Evolutionary conservation across 2,888 invertebrate species (phyloP).

Genomic region (Amiota mariae): DNA sequence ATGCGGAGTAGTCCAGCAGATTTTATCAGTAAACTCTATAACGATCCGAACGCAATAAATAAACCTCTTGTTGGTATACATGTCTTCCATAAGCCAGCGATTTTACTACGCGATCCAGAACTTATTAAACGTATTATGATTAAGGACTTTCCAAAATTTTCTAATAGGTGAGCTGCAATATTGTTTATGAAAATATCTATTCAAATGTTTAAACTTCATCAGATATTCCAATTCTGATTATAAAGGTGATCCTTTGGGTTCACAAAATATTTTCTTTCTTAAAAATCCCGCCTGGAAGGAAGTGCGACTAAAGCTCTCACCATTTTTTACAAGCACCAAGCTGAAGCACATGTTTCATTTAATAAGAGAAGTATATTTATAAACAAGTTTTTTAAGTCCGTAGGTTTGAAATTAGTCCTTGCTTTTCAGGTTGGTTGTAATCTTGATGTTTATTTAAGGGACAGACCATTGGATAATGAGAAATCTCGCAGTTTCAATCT

Average conservation of each 20-base stretch:
- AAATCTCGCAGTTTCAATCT: constrained; percentile 53
- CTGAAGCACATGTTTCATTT: constrained; percentile 71
- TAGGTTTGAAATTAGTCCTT: not conserved
- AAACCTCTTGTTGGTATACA: constrained; percentile 71
- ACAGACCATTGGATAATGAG: constrained; percentile 56
- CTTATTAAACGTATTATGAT: constrained; percentile 73
- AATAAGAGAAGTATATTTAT: constrained; percentile 62
- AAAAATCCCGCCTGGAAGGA: constrained; percentile 74
- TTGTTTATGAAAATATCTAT: too few relatives aligned
- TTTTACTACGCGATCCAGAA: constrained; percentile 73
- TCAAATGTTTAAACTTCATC: not conserved
- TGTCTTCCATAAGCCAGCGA: constrained; percentile 73
- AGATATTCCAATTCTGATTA: constrained; percentile 69
- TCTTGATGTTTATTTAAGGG: constrained; percentile 61
- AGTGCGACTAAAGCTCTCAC: constrained; percentile 73
- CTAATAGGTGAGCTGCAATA: constrained; percentile 61
- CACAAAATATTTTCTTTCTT: constrained; percentile 73
- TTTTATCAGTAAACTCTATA: constrained; percentile 69
- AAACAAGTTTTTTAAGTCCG: not conserved
- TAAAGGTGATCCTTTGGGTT: constrained; percentile 72
- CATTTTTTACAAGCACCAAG: constrained; percentile 73
- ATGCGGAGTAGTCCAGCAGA: constrained; percentile 68
- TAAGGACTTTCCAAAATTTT: constrained; percentile 74
- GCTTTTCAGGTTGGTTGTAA: constrained; percentile 59
- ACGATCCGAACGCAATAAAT: constrained; percentile 60